phyloP scores from a whole-genome alignment of 1,140 invertebrate genomes.

The Scaptomyza montana region DNA sequence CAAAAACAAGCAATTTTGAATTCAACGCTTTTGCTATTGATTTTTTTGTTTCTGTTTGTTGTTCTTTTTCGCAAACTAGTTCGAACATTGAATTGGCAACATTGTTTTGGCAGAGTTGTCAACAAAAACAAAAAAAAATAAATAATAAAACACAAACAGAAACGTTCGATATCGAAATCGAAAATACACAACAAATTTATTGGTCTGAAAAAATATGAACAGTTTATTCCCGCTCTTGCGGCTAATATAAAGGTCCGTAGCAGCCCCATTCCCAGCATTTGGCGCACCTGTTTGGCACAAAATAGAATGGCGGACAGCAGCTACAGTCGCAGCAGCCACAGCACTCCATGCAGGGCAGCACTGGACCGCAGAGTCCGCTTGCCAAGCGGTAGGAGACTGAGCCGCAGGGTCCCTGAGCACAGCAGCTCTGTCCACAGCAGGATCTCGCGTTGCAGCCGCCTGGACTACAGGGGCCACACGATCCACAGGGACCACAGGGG shows the following conservation, averaged over 20 bases:
- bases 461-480: slow-evolving; percentile 7
- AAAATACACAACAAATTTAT: slow-evolving; percentile 61
- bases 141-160: background rate
- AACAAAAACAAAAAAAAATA: background rate
- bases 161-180: background rate
- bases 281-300: slow-evolving; percentile 49
- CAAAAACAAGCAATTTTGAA: slow-evolving; percentile 52
- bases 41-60: slow-evolving; percentile 21
- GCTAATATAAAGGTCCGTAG: slow-evolving; percentile 65
- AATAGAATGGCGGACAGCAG: slow-evolving; percentile 64
- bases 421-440: slow-evolving; percentile 10
- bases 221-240: slow-evolving; percentile 33
- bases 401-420: slow-evolving; percentile 50
- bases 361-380: slow-evolving; percentile 55
- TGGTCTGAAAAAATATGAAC: slow-evolving; percentile 55
- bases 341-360: slow-evolving; percentile 53
- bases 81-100: slow-evolving; percentile 56
- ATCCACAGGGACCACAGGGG: slow-evolving; percentile 9
- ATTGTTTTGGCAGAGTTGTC: slow-evolving; percentile 46
- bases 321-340: slow-evolving; percentile 34
- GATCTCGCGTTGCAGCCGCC: slow-evolving; percentile 7
- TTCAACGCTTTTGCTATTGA: slow-evolving; percentile 43
- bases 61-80: slow-evolving; percentile 27
- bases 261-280: slow-evolving; percentile 64
- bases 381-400: slow-evolving; percentile 54